Base-by-base conservation (phyloP, 2,797 vertebrate species). In the Danio kyathit region DNA sequence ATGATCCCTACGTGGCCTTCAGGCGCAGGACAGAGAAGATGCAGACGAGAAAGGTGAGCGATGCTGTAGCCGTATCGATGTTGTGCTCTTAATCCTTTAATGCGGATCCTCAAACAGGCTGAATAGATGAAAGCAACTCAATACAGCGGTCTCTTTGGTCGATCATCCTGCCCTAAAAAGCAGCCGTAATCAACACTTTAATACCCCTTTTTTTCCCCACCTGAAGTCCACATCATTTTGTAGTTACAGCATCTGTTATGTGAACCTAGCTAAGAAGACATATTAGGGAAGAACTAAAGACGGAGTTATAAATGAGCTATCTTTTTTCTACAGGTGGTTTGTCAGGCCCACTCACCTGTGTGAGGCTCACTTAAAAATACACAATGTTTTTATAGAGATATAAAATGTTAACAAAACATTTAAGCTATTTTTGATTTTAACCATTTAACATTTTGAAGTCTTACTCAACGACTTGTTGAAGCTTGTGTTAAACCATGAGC, bases 1-100 rank as follows among this genome's bases (percentile, higher is more conserved):
- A 95, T 82, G 97, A 99, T 89, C 97, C 98, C 72, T 99, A 99
- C 0, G 98, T 99, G 91, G 98, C 97, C 91, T 99, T 99, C 90
- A 95, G 98, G 88, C 95, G 98, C 83, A 94, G 98, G 79, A 99
- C 97, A 0, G 98, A 99, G 93, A 99, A 99, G 93, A 99, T 99
- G 98, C 98, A 99, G 88, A 99, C 98, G 52, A 92, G 98, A 41
- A 99, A 99, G 95, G 98, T 97, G 75, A 90, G 94, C 38, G 29
- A 57, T n/a, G 13, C 1, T 9, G 5, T 19, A 14, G 4, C 19
- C 0, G 2, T 66, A 8, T 44, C 3, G 12, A 65, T n/a, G n/a
- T 76, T 76, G 52, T 54, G 5, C 54, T 44, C 40, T 16, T 56
- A 54, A 17, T 52, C 29, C 49, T 70, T 40, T 52, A 70, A 70